phyloP scores from a whole-genome alignment of 1,140 invertebrate genomes.

The Phymorhynchus buccinoides region DNA sequence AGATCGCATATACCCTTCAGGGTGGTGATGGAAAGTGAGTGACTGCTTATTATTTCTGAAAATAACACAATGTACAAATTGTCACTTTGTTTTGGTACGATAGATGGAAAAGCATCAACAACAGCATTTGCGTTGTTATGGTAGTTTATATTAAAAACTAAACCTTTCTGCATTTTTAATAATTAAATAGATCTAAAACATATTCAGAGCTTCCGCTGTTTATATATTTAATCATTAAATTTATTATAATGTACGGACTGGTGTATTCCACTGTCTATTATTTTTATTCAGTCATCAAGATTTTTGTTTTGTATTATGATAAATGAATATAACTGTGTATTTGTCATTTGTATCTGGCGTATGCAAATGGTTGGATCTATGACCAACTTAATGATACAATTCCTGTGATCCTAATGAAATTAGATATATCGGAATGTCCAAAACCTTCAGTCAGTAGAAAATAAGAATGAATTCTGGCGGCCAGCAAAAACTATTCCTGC shows the following conservation, averaged over 20 bases:
- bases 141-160: background rate
- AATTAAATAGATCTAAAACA: background rate
- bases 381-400: too few relatives aligned
- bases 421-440: slow-evolving; percentile 27
- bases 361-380: too few relatives aligned
- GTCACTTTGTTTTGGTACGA: background rate
- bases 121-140: background rate
- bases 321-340: too few relatives aligned
- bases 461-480: background rate
- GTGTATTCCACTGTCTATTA: too few relatives aligned
- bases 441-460: background rate
- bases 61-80: background rate
- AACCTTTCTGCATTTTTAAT: too few relatives aligned
- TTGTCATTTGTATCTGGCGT: too few relatives aligned
- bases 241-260: too few relatives aligned
- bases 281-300: too few relatives aligned
- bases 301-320: too few relatives aligned
- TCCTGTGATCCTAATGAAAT: background rate
- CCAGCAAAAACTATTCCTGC: background rate
- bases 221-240: too few relatives aligned
- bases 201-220: background rate
- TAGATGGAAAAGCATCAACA: background rate
- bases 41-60: background rate
- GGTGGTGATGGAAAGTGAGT: slow-evolving; percentile 19
- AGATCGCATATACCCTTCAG: slow-evolving; percentile 6